Conservation (phyloP, 1,140 invertebrate species). For the Dendroctonus ponderosae region DNA sequence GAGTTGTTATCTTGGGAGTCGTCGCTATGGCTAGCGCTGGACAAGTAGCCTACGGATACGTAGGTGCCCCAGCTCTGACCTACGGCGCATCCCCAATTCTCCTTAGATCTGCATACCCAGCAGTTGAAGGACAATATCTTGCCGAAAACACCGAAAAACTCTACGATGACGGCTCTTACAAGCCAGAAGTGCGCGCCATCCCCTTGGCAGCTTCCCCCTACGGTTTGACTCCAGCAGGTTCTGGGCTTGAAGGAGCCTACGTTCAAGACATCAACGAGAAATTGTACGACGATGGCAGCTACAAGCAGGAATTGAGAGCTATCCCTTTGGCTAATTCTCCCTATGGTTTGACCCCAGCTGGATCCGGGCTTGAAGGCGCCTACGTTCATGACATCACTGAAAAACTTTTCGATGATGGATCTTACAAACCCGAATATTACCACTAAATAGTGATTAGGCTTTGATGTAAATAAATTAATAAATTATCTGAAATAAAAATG, state of each 20-base stretch:
- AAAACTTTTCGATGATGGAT: conserved; percentile 45
- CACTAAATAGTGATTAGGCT: conserved; percentile 14
- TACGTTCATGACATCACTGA: conserved; percentile 41
- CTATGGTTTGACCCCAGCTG: conserved; percentile 39
- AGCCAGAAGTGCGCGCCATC: conserved; percentile 37
- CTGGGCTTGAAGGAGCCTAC: conserved; percentile 43
- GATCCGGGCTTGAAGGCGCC: conserved; percentile 41
- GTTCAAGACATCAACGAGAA: conserved; percentile 42
- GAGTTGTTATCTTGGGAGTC: conserved; percentile 31
- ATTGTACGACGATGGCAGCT: conserved; percentile 43
- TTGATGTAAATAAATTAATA: conserved; percentile 21
- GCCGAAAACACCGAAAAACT: conserved; percentile 43
- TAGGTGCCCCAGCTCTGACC: conserved; percentile 8
- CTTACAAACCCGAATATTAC: conserved; percentile 40
- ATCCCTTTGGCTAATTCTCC: conserved; percentile 37
- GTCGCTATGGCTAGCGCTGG: conserved; percentile 30
- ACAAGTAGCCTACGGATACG: conserved; percentile 1
- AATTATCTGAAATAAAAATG: not conserved
- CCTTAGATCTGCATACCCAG: conserved; percentile 20
- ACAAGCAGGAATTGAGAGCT: conserved; percentile 37
- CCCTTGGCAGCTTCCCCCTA: conserved; percentile 40
- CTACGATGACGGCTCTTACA: conserved; percentile 48
- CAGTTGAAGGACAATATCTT: conserved; percentile 45
- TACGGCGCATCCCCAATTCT: conserved; percentile 16
- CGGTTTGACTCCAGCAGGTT: conserved; percentile 40